Evolutionary conservation across 2,888 invertebrate genomes (phyloP), one percentile per base, ranked within the genome.

Genomic region (Crioceris asparagi): DNA sequence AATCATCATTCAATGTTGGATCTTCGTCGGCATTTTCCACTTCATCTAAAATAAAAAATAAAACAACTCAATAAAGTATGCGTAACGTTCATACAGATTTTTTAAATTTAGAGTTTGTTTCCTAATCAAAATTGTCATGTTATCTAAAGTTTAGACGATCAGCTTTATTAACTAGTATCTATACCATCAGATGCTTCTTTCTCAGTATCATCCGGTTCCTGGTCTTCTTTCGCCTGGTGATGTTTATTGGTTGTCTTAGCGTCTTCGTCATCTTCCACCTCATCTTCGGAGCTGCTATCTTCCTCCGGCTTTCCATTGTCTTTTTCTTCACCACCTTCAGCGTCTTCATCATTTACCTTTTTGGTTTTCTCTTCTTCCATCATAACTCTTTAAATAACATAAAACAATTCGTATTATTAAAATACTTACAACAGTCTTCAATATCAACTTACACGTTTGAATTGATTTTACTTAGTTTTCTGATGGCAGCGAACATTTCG

Each of bases 261-360:
- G 64, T 49, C 70, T 40, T 75, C 75, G 10, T 66, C 66, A 47
- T 74, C 76, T 15, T 74, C 72, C 7, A 67, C 71, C 39, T 83
- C 83, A 41, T 77, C 79, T 44, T 82, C 82, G 0, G 79, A 77
- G 45, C 79, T 78, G 65, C 48, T 61, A 50, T 27, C 54, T 14
- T 55, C 55, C n/a, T 31, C 37, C n/a, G 38, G 41, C 19, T 45
- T 45, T 35, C 35, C 35, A 17, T 55, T 54, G 8, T 65, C 66
- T 16, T 66, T 65, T 29, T 66, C 62, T n/a, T n/a, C n/a, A n/a
- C n/a, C n/a, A n/a, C n/a, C n/a, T n/a, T n/a, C n/a, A n/a, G n/a
- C n/a, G 4, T 60, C 59, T 1, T 55, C 53, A 1, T 54, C 53
- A 2, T 47, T 45, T 7, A 32, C 36, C 14, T 38, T 37, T 36